Evolutionary conservation across 1,140 invertebrate genomes (phyloP).

Genomic region (Dreissena polymorpha): DNA sequence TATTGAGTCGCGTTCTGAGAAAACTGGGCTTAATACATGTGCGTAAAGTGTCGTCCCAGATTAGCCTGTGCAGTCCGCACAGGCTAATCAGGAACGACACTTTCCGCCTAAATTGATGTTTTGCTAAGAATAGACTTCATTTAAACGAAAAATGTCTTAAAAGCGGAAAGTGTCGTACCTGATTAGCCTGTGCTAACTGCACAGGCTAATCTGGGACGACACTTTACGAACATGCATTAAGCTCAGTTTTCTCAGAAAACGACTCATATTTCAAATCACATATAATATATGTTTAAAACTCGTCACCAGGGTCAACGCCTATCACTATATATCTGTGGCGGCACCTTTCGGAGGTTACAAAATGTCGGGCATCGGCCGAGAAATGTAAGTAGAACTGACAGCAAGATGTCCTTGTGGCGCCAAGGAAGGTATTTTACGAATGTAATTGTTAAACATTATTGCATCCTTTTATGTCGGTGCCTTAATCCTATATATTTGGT

Average conservation of each 20-base stretch:
- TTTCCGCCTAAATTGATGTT: neutral
- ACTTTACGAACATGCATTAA: too few relatives aligned
- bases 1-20: too few relatives aligned
- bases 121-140: neutral
- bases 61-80: neutral
- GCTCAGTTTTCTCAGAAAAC: too few relatives aligned
- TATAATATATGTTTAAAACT: neutral
- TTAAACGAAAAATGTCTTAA: too few relatives aligned
- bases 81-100: neutral
- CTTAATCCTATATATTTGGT: neutral
- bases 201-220: too few relatives aligned
- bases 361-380: constrained; percentile 69
- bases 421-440: neutral
- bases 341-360: constrained; percentile 71
- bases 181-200: too few relatives aligned
- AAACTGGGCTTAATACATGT: too few relatives aligned
- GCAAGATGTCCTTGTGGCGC: neutral
- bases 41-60: too few relatives aligned
- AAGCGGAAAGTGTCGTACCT: too few relatives aligned
- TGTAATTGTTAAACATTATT: neutral
- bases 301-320: constrained; percentile 64
- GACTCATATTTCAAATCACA: too few relatives aligned
- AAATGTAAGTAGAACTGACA: constrained; percentile 60
- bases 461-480: neutral
- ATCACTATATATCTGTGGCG: constrained; percentile 50